Base-by-base conservation (phyloP, 2,797 vertebrate species). In the Sebastes vulpes region DNA sequence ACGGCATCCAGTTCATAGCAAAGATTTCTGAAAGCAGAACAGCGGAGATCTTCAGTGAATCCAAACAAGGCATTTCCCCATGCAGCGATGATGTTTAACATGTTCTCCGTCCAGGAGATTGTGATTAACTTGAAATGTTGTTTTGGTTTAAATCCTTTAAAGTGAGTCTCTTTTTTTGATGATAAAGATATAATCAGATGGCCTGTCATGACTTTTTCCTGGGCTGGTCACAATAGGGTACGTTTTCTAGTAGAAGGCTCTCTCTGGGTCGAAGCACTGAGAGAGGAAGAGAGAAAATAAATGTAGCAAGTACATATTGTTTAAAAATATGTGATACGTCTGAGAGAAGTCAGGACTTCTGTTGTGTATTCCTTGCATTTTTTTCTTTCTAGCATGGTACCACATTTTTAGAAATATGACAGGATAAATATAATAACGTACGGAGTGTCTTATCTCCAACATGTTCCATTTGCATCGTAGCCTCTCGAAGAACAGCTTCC, bases 141-240 rank as follows among this genome's bases (percentile, higher is more conserved):
- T 66, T 76, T 65, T 42, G n/a, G 26, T 21, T 26, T 25, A 9
- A 74, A 67, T 66, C 8, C 31, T 64, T 81, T 54, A 38, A 74
- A 75, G n/a, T 4, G 28, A 72, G 75, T 82, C 57, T 81, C 16
- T 69, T 75, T 75, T n/a, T n/a, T 65, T 61, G 3, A 46, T 38
- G 5, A 42, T 21, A 54, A 65, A 9, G 9, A 35, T 48, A 4
- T 10, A 35, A 12, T 38, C 3, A 59, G 4, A 52, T 79, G 25
- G 8, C 48, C 11, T 6, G 5, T 95, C 91, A 96, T 2, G 88
- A 76, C 73, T 91, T 95, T 83, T 90, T 94, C 65, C 92, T 91
- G 21, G 96, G 96, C 56, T 93, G 59, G 66, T 97, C 95, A 88
- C 91, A 93, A 85, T 95, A 97, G 0, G 96, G 96, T 6, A 96